Evolutionary conservation across 2,113 vertebrate species (phyloP).

Genomic region (Pseudorasbora parva): DNA sequence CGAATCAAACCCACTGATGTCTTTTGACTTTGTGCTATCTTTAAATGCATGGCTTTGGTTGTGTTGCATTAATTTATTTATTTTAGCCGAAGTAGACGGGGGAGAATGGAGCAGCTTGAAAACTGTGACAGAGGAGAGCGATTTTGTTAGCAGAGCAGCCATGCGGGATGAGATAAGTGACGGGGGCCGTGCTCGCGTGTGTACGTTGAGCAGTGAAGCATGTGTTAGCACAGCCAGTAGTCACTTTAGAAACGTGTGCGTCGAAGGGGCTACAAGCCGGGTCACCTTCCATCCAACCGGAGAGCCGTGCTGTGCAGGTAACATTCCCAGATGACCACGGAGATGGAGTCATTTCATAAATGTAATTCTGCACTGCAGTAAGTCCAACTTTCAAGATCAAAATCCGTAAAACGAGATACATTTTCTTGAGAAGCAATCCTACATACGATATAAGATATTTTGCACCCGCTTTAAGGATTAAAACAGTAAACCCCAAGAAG

Average conservation of each 20-base stretch:
- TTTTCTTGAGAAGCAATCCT: neutral
- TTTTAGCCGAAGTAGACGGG: neutral
- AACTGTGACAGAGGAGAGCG: constrained; percentile 43
- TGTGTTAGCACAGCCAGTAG: constrained; percentile 35
- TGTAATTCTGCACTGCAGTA: neutral
- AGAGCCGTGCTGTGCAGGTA: constrained; percentile 7
- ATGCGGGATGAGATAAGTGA: constrained; percentile 56
- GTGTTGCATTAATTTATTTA: constrained; percentile 19
- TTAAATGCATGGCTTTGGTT: constrained; percentile 28
- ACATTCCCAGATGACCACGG: constrained; percentile 6
- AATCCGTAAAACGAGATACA: neutral
- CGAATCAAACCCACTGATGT: constrained; percentile 35
- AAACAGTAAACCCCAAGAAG: too few species aligned
- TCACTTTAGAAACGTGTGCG: constrained; percentile 32
- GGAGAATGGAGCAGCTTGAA: constrained; percentile 16
- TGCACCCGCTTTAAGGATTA: too few species aligned
- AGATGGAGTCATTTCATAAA: constrained; percentile 9
- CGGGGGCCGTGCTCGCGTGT: constrained; percentile 41
- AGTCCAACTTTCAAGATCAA: neutral
- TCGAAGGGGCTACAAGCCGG: constrained; percentile 4
- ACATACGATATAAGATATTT: neutral
- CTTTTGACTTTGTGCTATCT: constrained; percentile 7
- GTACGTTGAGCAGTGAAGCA: constrained; percentile 47
- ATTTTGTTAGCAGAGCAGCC: constrained; percentile 45
- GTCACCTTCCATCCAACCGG: constrained; percentile 12